Conservation (phyloP, 2,888 invertebrate genomes). For the Caenorhabditis plicata region DNA sequence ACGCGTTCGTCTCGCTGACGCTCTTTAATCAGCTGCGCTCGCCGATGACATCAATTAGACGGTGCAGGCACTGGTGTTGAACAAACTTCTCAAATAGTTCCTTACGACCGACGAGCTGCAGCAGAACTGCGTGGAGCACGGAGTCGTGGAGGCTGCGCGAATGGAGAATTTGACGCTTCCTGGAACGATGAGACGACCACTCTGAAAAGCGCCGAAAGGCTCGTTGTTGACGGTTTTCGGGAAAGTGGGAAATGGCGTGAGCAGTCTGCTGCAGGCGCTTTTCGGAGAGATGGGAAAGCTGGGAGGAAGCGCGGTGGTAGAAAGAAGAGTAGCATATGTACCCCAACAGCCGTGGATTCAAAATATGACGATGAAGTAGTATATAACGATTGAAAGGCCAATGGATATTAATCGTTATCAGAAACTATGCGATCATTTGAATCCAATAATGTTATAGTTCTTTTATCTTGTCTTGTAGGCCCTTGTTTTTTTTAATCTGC, state of each 20-base stretch:
- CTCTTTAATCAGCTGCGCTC: constrained; percentile 95
- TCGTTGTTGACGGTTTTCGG: constrained; percentile 62
- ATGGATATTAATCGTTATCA: constrained; percentile 21
- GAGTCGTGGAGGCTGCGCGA: constrained; percentile 5
- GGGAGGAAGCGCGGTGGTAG: constrained; percentile 45
- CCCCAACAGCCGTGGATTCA: constrained; percentile 98
- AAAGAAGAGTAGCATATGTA: constrained; percentile 78
- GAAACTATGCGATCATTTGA: too few relatives aligned
- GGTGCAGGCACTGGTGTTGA: constrained; percentile 55
- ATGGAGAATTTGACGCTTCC: constrained; percentile 40
- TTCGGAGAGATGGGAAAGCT: constrained; percentile 49
- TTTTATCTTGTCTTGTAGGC: constrained; percentile 71
- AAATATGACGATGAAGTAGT: constrained; percentile 87
- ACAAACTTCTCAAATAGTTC: constrained; percentile 51
- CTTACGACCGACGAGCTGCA: constrained; percentile 33
- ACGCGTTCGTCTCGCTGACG: constrained; percentile 90
- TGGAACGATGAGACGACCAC: constrained; percentile 42
- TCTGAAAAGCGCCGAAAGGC: constrained; percentile 29
- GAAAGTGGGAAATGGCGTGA: constrained; percentile 78
- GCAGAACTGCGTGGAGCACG: constrained; percentile 8
- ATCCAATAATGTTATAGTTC: not conserved
- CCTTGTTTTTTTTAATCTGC: constrained; percentile 84
- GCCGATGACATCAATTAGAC: constrained; percentile 83
- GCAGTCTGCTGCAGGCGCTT: constrained; percentile 76
- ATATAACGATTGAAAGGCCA: constrained; percentile 75